Percentiles rank a stretch among this genome's conserved stretches.
phyloP scores from a whole-genome alignment of 1,140 invertebrate genomes.

The Venustaconcha ellipsiformis region DNA sequence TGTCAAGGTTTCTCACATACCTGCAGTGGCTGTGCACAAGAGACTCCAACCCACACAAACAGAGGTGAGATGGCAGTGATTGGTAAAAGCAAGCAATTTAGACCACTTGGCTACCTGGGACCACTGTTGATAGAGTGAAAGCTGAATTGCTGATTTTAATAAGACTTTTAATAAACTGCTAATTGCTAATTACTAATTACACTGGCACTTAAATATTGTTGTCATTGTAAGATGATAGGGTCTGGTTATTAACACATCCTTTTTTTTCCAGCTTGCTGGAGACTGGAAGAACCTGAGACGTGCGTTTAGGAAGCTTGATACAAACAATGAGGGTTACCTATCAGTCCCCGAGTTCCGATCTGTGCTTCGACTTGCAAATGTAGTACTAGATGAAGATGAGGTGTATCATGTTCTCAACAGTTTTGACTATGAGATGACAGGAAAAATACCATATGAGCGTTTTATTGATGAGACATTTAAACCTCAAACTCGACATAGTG shows the following conservation, averaged over 20 bases:
- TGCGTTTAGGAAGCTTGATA: constrained; percentile 66
- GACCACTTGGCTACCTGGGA: too few relatives aligned
- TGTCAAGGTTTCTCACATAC: too few relatives aligned
- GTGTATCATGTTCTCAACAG: constrained; percentile 64
- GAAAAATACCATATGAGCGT: constrained; percentile 64
- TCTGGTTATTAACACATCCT: neutral
- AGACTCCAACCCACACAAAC: too few relatives aligned
- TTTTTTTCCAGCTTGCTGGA: constrained; percentile 55
- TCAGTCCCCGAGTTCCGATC: constrained; percentile 65
- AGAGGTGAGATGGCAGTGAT: too few relatives aligned
- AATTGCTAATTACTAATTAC: too few relatives aligned
- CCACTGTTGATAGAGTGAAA: too few relatives aligned
- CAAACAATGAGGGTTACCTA: constrained; percentile 57
- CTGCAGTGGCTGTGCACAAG: too few relatives aligned
- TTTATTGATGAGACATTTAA: constrained; percentile 67
- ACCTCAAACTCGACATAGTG: constrained; percentile 53
- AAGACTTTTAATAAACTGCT: too few relatives aligned
- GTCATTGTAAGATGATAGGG: too few relatives aligned
- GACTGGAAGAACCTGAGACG: constrained; percentile 68
- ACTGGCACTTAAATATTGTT: too few relatives aligned
- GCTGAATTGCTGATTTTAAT: too few relatives aligned
- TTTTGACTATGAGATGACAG: constrained; percentile 64
- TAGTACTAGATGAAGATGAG: constrained; percentile 66
- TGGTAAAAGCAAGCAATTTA: too few relatives aligned
- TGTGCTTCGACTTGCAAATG: constrained; percentile 65